Evolutionary conservation across 2,888 invertebrate genomes (phyloP).

Genomic region (Pollenia angustigena): DNA sequence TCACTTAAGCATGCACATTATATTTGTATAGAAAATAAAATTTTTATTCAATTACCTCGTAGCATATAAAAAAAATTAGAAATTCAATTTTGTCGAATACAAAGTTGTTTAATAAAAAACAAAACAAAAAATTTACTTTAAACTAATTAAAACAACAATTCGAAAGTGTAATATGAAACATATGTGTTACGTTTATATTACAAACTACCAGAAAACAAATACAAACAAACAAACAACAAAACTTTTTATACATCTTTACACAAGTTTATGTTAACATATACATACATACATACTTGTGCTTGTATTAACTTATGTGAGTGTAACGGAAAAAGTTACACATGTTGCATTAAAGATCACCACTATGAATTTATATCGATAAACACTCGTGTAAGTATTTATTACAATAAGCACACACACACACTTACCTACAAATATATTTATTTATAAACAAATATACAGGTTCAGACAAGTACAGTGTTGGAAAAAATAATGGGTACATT

Average conservation of each 20-base stretch:
- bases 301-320: neutral
- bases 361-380: conserved; percentile 46
- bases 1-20: neutral
- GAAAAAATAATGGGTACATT: neutral
- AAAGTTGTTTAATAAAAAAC: conserved; percentile 3
- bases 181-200: conserved; percentile 43
- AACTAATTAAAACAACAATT: conserved; percentile 62
- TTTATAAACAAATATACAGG: neutral
- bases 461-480: neutral
- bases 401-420: neutral
- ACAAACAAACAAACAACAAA: conserved; percentile 21
- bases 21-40: neutral
- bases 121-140: conserved; percentile 1
- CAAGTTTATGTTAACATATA: neutral
- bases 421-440: neutral
- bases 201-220: conserved; percentile 24
- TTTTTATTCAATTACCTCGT: neutral
- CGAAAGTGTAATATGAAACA: conserved; percentile 56
- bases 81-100: conserved; percentile 1
- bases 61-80: conserved; percentile 3
- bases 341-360: conserved; percentile 14
- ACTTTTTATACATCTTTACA: neutral
- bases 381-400: conserved; percentile 46
- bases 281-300: too few relatives aligned
- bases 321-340: neutral